A percentile compares a stretch with the other conserved stretches of the same genome.
phyloP scores from a whole-genome alignment of 2,888 invertebrate species.

The Hemithea aestivaria region DNA sequence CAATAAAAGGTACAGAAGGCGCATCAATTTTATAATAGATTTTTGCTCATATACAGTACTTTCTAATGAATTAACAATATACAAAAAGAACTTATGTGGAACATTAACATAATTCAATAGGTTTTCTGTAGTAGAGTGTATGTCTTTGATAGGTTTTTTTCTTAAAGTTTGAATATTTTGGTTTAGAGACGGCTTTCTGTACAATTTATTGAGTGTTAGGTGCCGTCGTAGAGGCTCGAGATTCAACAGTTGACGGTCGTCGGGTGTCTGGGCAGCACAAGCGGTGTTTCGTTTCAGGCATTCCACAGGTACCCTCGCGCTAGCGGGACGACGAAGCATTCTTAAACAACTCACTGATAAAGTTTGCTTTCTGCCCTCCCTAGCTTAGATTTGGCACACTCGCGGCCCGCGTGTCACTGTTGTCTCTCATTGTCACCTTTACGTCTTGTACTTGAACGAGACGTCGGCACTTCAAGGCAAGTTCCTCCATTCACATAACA shows the following conservation, averaged over 20 bases:
- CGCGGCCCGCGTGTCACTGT: slow-evolving; percentile 80
- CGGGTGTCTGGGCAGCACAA: slow-evolving; percentile 50
- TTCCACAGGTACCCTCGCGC: slow-evolving; percentile 70
- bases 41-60: no score
- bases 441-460: slow-evolving; percentile 80
- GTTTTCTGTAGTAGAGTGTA: no score
- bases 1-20: no score
- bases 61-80: no score
- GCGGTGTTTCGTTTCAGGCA: slow-evolving; percentile 73
- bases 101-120: no score
- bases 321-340: slow-evolving; percentile 60
- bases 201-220: slow-evolving; percentile 49
- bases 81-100: no score
- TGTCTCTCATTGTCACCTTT: slow-evolving; percentile 80
- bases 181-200: no score
- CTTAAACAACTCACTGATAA: slow-evolving; percentile 74
- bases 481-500: slow-evolving; percentile 74
- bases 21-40: no score
- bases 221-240: slow-evolving; percentile 72
- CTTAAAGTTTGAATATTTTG: no score
- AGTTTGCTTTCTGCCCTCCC: slow-evolving; percentile 80
- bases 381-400: slow-evolving; percentile 80
- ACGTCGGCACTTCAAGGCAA: slow-evolving; percentile 78
- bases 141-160: no score
- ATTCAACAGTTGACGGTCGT: slow-evolving; percentile 75